These are phyloP conservation scores for Caenorhabditis inopinata DNA, from an alignment of 1,140 invertebrate genomes.

Conservation along the genomic window DNA sequence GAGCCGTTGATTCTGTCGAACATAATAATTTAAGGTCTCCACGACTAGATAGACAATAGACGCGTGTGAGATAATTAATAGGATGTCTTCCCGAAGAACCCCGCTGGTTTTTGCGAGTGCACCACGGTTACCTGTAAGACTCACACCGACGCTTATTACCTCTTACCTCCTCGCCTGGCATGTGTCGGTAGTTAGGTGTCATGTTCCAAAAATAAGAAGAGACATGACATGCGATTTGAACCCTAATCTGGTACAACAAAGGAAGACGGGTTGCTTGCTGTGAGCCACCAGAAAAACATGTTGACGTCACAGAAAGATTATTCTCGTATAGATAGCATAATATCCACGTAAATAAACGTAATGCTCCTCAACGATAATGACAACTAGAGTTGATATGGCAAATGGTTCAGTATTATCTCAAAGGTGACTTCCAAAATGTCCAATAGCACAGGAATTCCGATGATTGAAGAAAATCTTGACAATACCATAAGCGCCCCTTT, in stretches of 20 bases:
- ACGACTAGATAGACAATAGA: constrained; percentile 2
- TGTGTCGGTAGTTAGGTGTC: constrained; percentile 26
- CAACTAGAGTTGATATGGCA: too few species aligned
- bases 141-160: background rate
- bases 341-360: too few species aligned
- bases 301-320: constrained; percentile 1
- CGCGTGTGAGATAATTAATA: constrained; percentile 16
- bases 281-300: background rate
- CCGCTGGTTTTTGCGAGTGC: constrained; percentile 2
- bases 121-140: constrained; percentile 10
- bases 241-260: constrained; percentile 26
- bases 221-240: background rate
- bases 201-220: constrained; percentile 9
- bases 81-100: background rate
- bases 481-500: background rate
- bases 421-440: too few species aligned
- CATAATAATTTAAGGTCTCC: constrained; percentile 18
- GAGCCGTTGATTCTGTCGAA: constrained; percentile 2
- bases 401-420: too few species aligned
- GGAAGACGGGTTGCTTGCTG: background rate
- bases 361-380: too few species aligned
- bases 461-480: background rate
- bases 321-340: too few species aligned
- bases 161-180: constrained; percentile 14
- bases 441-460: too few species aligned